A percentile compares a stretch with the other conserved stretches of the same genome.
phyloP scores from a whole-genome alignment of 2,888 invertebrate genomes.

The Drosophila ochracea region DNA sequence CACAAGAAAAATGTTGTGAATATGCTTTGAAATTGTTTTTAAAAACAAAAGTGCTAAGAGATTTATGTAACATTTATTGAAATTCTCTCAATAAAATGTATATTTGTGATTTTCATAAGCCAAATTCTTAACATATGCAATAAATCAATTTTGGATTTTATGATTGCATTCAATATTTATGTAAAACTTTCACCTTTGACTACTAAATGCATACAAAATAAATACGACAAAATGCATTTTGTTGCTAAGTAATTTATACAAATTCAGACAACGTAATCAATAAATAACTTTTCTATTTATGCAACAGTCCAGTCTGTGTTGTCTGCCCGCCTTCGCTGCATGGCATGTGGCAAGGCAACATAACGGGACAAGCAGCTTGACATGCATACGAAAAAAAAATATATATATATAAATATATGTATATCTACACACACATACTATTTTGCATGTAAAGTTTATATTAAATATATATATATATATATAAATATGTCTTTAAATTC shows the following conservation, averaged over 20 bases:
- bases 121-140: background rate
- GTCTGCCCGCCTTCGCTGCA: constrained; percentile 14
- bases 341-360: constrained; percentile 59
- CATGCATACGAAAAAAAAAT: constrained; percentile 66
- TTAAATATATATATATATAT: constrained; percentile 16
- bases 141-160: background rate
- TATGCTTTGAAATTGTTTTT: background rate
- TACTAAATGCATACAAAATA: background rate
- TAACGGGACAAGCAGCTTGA: constrained; percentile 70
- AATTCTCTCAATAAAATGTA: background rate
- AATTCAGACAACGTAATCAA: constrained; percentile 71
- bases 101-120: background rate
- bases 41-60: background rate
- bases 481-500: constrained; percentile 18
- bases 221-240: constrained; percentile 33
- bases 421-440: constrained; percentile 18
- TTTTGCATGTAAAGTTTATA: constrained; percentile 44
- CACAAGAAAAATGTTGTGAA: background rate
- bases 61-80: background rate
- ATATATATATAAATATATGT: background rate
- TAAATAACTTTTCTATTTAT: constrained; percentile 76
- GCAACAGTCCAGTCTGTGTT: constrained; percentile 58
- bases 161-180: background rate
- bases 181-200: constrained; percentile 12
- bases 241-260: constrained; percentile 59